Percentiles rank a stretch among this genome's conserved stretches.
Conservation (phyloP, 2,113 vertebrate genomes). For the Seriola quinqueradiata region DNA sequence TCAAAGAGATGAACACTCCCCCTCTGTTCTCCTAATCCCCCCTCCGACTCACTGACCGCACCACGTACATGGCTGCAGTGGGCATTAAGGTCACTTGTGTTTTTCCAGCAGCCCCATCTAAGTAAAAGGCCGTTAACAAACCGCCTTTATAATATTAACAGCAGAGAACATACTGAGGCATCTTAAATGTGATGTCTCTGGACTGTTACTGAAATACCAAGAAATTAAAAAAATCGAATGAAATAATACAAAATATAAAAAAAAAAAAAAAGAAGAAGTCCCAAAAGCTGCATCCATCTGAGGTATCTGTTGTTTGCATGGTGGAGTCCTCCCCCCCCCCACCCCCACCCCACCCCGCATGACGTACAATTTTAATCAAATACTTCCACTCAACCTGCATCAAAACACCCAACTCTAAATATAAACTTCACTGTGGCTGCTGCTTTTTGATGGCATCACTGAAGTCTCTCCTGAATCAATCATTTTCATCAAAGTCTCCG, state of each 20-base stretch:
- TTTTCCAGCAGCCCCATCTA: constrained; percentile 42
- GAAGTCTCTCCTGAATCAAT: constrained; percentile 9
- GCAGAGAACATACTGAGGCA: constrained; percentile 41
- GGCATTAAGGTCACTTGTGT: constrained; percentile 62
- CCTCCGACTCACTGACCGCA: constrained; percentile 40
- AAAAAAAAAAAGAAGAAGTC: constrained; percentile 14
- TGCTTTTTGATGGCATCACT: not conserved
- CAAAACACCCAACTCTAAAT: constrained; percentile 13
- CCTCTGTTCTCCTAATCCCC: constrained; percentile 69
- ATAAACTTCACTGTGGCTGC: not conserved
- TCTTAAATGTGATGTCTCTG: constrained; percentile 29
- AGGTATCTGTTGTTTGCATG: constrained; percentile 77
- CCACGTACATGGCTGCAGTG: constrained; percentile 9
- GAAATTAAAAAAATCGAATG: constrained; percentile 31
- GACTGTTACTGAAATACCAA: constrained; percentile 35
- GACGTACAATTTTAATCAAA: constrained; percentile 17
- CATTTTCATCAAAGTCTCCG: not conserved
- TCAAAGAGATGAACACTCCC: constrained; percentile 62
- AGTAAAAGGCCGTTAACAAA: constrained; percentile 26
- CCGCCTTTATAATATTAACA: constrained; percentile 8
- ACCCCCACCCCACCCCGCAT: constrained; percentile 3
- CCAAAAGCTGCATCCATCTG: constrained; percentile 62
- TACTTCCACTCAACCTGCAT: constrained; percentile 12
- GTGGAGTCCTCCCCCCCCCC: constrained; percentile 24
- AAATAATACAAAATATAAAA: constrained; percentile 33